Evolutionary conservation across 2,888 invertebrate species (phyloP).

Genomic region (Mythimna lalbum): DNA sequence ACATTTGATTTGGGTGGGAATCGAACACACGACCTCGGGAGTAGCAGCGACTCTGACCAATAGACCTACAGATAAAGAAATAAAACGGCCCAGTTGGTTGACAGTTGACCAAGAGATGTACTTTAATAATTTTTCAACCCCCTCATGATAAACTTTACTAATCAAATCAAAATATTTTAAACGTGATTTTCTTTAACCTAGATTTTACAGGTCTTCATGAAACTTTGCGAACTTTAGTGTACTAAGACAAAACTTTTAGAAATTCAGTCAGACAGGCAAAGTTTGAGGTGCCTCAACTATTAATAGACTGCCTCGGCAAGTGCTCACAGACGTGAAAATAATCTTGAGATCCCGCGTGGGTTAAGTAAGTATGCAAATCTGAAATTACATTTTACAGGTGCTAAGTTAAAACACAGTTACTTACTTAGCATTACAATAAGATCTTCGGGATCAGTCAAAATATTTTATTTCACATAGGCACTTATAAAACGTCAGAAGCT

Average conservation of each 20-base stretch:
- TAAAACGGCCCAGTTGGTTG: too few relatives aligned
- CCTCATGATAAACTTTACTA: not conserved
- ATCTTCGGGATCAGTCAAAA: not conserved
- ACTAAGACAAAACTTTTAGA: conserved; percentile 1
- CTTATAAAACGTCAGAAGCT: too few relatives aligned
- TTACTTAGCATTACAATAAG: too few relatives aligned
- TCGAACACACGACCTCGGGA: too few relatives aligned
- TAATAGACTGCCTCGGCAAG: not conserved
- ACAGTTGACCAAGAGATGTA: too few relatives aligned
- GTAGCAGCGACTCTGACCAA: too few relatives aligned
- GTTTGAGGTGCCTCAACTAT: not conserved
- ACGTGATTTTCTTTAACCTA: not conserved
- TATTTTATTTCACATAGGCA: too few relatives aligned
- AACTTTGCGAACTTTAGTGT: conserved; percentile 12
- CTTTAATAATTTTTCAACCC: too few relatives aligned
- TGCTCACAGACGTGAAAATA: not conserved
- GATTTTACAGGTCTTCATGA: not conserved
- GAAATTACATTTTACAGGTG: not conserved
- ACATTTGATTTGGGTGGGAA: too few relatives aligned
- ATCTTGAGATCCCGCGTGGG: not conserved
- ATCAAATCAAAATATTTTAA: not conserved
- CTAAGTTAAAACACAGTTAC: not conserved
- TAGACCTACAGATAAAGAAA: too few relatives aligned
- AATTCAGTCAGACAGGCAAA: not conserved
- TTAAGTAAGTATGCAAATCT: not conserved